Base-by-base conservation (phyloP, 2,888 invertebrate genomes). In the Drosophila mettleri region DNA sequence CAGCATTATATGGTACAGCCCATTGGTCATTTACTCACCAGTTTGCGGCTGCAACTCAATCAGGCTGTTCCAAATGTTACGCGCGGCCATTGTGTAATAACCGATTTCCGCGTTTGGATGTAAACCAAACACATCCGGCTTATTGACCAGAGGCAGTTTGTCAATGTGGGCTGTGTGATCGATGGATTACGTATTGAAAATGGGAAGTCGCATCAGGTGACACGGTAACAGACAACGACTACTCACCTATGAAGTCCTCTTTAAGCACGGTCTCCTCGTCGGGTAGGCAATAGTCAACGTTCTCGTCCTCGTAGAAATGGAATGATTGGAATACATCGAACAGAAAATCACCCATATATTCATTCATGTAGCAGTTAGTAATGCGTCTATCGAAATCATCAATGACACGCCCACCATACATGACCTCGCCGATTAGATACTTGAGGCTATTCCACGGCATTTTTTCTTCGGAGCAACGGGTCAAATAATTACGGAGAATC, bases 71-170 rank as follows among this genome's bases (percentile, higher is more conserved):
- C 98, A 98, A 94, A 98, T 97, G 90, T 95, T 95, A 80, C 96
- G 95, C 10, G 97, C 96, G 0, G 97, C 96, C 91, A 96, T 95
- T 57, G 97, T 97, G 92, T 97, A 98, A 93, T 98, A 98, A 8
- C 97, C 97, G 89, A 98, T 98, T 94, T 98, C 98, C 0, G 98
- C 98, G 93, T 98, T 98, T n/a, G 97, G 95, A 93, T 98, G 97
- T 52, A 98, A 93, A 9, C 98, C 98, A 93, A 98, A 97, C 59
- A 98, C 97, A 91, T 97, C 97, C 2, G 98, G 98, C 12, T 96
- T 95, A 92, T 97, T 98, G 20, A 95, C 94, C 65, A 98, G 92
- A 0, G 98, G 98, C 39, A 98, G 93, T 48, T 94, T 93, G 89
- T 98, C 97, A 86, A 98, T 96, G 89, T 94, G 95, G 43, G 94